Base-by-base conservation (phyloP, 2,888 invertebrate genomes). In the Gortyna flavago region DNA sequence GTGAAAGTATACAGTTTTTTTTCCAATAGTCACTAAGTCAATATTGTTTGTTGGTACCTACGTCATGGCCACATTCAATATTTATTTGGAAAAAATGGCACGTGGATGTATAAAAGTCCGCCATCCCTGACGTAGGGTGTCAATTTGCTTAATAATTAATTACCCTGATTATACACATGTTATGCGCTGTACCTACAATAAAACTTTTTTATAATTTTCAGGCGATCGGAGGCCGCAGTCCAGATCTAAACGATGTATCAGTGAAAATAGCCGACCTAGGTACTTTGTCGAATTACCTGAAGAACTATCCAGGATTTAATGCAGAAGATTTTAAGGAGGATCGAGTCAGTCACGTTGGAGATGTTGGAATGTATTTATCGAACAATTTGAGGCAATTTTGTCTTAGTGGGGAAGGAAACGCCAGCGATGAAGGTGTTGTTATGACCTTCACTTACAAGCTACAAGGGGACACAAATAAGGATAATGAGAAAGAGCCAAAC, bases 331-430 rank as follows among this genome's bases (percentile, higher is more conserved):
- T 91, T 82, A 89, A 71, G 61, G 51, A 86, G 3, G 89, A 85
- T 16, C 90, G 90, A 21, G 86, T 91, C 74, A 81, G 62, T 59
- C 86, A 82, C 18, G 72, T 85, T 6, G 91, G 89, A 0, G 76
- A 91, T 76, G 68, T 89, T 0, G 93, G 92, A 3, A 86, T 90
- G 35, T 94, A 92, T 76, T 11, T 92, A 8, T 93, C 94, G 0
- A 86, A 88, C 18, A 92, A 90, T 68, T 71, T 94, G 2, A 82
- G 90, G 0, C 85, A 92, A 21, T 93, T 89, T 73, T 77, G 93
- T 0, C 88, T 85, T 44, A 84, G 88, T 18, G 70, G 72, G 3
- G 73, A 83, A 8, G 92, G 90, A 0, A 79, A 89, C 8, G 85
- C 89, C 0, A 64, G 75, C 1, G 92, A 92, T 2, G 92, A 93